Evolutionary conservation across 2,113 vertebrate species (phyloP).

Genomic region (Nibea albiflora): DNA sequence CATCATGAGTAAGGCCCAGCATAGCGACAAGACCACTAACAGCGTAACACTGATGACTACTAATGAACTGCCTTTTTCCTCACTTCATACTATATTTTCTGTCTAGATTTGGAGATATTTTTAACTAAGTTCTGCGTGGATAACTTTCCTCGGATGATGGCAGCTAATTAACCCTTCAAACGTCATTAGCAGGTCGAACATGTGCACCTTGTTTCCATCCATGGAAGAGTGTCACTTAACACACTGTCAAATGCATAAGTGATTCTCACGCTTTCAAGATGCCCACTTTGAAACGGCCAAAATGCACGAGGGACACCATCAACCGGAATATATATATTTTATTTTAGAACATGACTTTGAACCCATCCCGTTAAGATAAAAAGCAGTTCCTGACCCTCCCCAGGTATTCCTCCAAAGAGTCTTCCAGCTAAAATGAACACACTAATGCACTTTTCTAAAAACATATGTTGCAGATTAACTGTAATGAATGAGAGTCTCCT

Average conservation of each 20-base stretch:
- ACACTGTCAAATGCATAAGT: not conserved
- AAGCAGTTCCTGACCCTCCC: not conserved
- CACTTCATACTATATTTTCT: not conserved
- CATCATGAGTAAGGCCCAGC: not conserved
- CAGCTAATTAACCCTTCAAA: constrained; percentile 5
- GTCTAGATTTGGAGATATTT: not conserved
- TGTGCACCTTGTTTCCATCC: not conserved
- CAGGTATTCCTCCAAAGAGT: not conserved
- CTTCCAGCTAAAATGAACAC: constrained; percentile 4
- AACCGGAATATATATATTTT: not conserved
- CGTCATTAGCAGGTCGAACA: not conserved
- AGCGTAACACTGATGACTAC: not conserved
- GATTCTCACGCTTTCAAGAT: not conserved
- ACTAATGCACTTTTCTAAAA: not conserved
- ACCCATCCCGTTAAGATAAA: constrained; percentile 3
- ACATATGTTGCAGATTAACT: constrained; percentile 23
- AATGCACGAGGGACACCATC: not conserved
- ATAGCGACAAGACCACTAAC: not conserved
- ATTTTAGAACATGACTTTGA: not conserved
- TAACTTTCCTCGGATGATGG: not conserved
- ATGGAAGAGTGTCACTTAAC: not conserved
- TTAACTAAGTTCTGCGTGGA: not conserved
- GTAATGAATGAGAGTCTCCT: constrained; percentile 38
- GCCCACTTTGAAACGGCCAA: not conserved
- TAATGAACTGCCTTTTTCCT: constrained; percentile 16